Percentiles rank a stretch among this genome's conserved stretches.
Conservation (phyloP, 2,797 vertebrate genomes). For the Sebastes kiyomatsui region DNA sequence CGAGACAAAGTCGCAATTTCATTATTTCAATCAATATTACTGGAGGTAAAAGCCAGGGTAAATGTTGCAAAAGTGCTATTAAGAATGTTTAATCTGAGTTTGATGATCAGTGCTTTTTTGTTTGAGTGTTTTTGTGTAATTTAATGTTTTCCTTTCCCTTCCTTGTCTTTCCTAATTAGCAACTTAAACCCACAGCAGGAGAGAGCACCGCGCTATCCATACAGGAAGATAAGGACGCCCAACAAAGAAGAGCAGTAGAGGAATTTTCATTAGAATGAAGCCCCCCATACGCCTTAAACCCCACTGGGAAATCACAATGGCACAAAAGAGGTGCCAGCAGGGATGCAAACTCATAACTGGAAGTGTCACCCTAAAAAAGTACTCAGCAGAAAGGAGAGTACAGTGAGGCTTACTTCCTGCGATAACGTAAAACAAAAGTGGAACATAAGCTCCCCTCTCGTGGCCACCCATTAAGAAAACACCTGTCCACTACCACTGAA, state of each 20-base stretch:
- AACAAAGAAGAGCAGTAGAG: conserved; percentile 83
- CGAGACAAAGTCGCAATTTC: conserved; percentile 35
- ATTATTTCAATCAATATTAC: conserved; percentile 40
- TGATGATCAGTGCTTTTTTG: conserved; percentile 33
- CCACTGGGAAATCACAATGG: conserved; percentile 83
- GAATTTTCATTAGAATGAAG: conserved; percentile 90
- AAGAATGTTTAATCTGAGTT: conserved; percentile 22
- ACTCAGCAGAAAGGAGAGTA: conserved; percentile 58
- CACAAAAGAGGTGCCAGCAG: conserved; percentile 75
- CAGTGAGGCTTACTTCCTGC: conserved; percentile 62
- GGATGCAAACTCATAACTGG: conserved; percentile 78
- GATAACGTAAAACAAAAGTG: conserved; percentile 48
- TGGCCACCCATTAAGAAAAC: conserved; percentile 50
- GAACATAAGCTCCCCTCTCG: conserved; percentile 21
- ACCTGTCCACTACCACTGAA: conserved; percentile 64
- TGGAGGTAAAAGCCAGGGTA: conserved; percentile 5
- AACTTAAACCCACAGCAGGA: conserved; percentile 87
- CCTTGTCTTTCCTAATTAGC: conserved; percentile 84
- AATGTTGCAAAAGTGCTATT: conserved; percentile 50
- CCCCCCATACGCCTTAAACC: conserved; percentile 75
- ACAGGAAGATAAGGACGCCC: conserved; percentile 78
- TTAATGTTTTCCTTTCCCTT: conserved; percentile 70
- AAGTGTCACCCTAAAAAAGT: conserved; percentile 74
- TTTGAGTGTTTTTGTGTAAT: conserved; percentile 63
- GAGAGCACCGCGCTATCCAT: conserved; percentile 77